A percentile compares a stretch with the other conserved stretches of the same genome.
These are phyloP conservation scores for Lordiphosa collinella DNA, from an alignment of 1,140 invertebrate species.

Conservation along the genomic window DNA sequence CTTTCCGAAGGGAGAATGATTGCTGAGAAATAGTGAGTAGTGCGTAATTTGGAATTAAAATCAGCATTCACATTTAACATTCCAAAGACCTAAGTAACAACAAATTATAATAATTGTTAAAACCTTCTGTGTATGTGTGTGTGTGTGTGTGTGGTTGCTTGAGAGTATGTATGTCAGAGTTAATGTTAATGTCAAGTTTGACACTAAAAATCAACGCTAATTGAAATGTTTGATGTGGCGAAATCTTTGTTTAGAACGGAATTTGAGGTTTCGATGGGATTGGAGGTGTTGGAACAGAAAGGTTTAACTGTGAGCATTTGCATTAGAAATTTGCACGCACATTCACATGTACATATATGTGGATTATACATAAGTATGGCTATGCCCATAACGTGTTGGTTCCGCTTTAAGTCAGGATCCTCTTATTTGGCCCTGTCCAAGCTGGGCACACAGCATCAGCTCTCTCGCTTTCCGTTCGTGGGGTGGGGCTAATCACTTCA, in stretches of 20 bases:
- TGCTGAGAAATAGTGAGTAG: too few relatives aligned
- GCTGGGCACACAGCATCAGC: neutral
- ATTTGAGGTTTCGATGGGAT: slow-evolving; percentile 11
- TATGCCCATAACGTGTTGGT: too few relatives aligned
- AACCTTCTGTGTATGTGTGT: slow-evolving; percentile 1
- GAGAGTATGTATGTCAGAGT: neutral
- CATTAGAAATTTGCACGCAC: too few relatives aligned
- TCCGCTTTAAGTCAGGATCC: too few relatives aligned
- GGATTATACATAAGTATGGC: too few relatives aligned
- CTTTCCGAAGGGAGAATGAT: too few relatives aligned
- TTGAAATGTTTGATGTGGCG: slow-evolving; percentile 51
- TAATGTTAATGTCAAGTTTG: slow-evolving; percentile 42
- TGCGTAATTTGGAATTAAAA: too few relatives aligned
- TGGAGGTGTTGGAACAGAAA: neutral
- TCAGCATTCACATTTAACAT: neutral
- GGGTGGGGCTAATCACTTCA: slow-evolving; percentile 25
- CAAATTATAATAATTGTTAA: neutral
- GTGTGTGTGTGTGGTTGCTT: too few relatives aligned
- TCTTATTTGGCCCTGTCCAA: too few relatives aligned
- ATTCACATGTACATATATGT: too few relatives aligned
- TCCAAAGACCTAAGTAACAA: neutral
- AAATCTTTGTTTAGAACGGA: slow-evolving; percentile 16
- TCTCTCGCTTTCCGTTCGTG: neutral
- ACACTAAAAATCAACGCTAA: slow-evolving; percentile 41
- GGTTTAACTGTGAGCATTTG: neutral